Conservation (phyloP, 2,113 vertebrate species). For the Sphaerodactylus townsendi region DNA sequence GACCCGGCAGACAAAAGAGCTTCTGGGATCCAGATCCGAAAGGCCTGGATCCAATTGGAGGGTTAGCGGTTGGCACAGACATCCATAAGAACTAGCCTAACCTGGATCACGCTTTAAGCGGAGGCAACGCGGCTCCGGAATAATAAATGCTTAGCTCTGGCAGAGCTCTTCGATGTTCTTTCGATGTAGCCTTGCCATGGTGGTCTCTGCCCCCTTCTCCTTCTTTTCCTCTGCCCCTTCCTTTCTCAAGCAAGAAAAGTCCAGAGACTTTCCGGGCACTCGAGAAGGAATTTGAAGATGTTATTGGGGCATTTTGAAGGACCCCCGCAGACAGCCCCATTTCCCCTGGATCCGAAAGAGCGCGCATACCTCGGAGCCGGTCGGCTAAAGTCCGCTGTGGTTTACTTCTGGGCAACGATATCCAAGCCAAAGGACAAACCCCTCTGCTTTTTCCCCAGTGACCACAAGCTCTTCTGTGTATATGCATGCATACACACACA, state of each 20-base stretch:
- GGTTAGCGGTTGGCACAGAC: not conserved
- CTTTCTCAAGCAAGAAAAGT: not conserved
- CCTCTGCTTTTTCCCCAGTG: not conserved
- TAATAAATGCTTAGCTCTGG: conserved; percentile 54
- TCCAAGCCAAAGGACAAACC: too few relatives aligned
- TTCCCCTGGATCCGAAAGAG: not conserved
- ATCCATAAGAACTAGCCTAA: not conserved
- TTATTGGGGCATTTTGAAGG: not conserved
- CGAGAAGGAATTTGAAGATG: conserved; percentile 29
- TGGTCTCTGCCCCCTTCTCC: too few relatives aligned
- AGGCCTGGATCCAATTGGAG: not conserved
- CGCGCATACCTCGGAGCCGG: not conserved
- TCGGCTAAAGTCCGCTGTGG: too few relatives aligned
- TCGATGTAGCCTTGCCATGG: too few relatives aligned
- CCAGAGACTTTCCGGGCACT: conserved; percentile 15
- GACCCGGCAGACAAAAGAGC: conserved; percentile 76
- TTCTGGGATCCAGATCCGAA: conserved; percentile 51
- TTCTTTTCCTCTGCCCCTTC: not conserved
- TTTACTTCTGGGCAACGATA: not conserved
- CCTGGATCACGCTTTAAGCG: too few relatives aligned
- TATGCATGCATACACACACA: too few relatives aligned
- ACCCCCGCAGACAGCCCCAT: not conserved
- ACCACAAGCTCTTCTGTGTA: not conserved
- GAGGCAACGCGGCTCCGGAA: conserved; percentile 50
- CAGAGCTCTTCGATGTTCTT: too few relatives aligned